Conservation (phyloP, 2,888 invertebrate species). For the Heterodera filipjevi region DNA sequence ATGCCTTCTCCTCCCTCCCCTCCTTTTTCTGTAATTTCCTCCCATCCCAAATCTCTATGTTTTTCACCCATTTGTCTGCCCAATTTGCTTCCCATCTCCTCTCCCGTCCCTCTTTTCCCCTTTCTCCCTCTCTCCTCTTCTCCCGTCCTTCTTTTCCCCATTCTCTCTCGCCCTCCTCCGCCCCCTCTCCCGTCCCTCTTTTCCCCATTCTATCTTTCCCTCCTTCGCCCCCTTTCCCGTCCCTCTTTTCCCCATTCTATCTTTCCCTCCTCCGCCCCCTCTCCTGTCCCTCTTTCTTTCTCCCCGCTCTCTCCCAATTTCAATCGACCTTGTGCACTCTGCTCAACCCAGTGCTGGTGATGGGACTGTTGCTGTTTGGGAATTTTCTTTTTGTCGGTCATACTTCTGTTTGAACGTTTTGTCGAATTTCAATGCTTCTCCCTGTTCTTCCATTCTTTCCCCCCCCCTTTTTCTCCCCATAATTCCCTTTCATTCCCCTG, state of each 20-base stretch:
- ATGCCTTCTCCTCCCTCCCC: conserved; percentile 3
- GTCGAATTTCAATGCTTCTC: background rate
- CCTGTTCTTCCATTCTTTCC: background rate
- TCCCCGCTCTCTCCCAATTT: background rate
- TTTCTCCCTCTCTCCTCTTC: no score
- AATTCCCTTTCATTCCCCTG: background rate
- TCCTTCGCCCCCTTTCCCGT: no score
- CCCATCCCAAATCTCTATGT: conserved; percentile 1
- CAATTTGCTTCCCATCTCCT: background rate
- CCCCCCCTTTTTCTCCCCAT: background rate
- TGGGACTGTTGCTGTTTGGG: background rate
- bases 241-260: no score
- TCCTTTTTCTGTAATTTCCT: background rate
- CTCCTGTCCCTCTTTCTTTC: no score
- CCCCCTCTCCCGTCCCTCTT: no score
- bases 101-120: no score
- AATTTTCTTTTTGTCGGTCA: background rate
- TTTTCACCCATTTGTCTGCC: conserved; percentile 17
- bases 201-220: no score
- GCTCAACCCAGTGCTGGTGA: background rate
- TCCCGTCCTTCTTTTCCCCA: no score
- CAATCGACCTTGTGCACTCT: conserved; percentile 9
- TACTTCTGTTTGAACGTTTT: background rate
- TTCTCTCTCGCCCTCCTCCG: no score
- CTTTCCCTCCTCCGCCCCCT: no score